These are phyloP conservation scores for Phaenicophaeus curvirostris DNA, from an alignment of 2,797 vertebrate species.

Conservation along the genomic window DNA sequence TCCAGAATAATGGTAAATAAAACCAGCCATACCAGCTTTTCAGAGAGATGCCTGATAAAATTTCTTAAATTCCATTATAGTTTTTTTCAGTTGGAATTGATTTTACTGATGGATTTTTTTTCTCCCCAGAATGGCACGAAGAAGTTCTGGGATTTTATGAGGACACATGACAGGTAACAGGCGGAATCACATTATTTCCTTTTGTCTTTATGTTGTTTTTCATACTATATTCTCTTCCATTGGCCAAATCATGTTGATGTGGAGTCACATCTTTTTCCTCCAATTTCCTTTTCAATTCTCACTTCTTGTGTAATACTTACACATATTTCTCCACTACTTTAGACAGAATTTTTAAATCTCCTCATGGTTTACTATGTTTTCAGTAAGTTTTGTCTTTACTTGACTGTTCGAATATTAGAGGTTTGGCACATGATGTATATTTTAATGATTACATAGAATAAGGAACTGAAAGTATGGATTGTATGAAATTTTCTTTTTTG, in stretches of 20 bases:
- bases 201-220: background rate
- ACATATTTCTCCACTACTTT: background rate
- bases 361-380: background rate
- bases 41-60: background rate
- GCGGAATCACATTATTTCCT: background rate
- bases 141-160: conserved; percentile 94
- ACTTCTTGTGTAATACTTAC: background rate
- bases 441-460: background rate
- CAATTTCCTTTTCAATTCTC: background rate
- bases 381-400: background rate
- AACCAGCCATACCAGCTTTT: background rate
- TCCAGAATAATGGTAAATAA: background rate
- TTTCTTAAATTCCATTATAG: background rate
- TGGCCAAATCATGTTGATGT: background rate
- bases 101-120: background rate
- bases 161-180: conserved; percentile 89
- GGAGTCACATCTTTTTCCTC: background rate
- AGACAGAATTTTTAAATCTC: background rate
- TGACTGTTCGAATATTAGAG: background rate
- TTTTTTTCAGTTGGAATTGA: background rate
- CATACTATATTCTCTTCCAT: background rate
- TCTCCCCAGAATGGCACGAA: conserved; percentile 85
- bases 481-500: background rate
- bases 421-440: background rate
- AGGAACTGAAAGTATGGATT: background rate